Evolutionary conservation across 2,113 vertebrate species (phyloP), one percentile per base, ranked within the genome.

Genomic region (Symphodus melops): DNA sequence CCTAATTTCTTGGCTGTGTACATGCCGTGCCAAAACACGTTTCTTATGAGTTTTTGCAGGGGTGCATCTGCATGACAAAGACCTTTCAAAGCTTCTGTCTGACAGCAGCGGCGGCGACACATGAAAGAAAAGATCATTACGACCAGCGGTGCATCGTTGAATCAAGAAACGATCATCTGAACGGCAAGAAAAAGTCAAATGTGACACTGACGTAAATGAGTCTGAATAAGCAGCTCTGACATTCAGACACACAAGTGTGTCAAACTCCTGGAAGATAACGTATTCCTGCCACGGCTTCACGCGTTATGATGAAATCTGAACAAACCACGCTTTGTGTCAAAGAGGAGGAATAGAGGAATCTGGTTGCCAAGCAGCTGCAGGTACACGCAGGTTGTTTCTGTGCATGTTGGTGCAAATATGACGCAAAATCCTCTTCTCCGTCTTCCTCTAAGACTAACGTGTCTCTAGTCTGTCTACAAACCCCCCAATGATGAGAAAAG

Each of bases 111-210:
- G 6, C 51, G 28, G 28, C 28, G 28, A 42, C 0, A 58, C 57
- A 77, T 67, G 51, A 68, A 52, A 39, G 54, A 36, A 64, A 33
- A 60, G 14, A 68, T 73, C 33, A 56, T 56, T 11, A 61, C 7
- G 20, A 25, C 8, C 1, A 36, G 48, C 11, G 3, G n/a, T 12
- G 11, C 10, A 39, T 73, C 42, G 33, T 54, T 55, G 9, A 41
- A 21, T 20, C 20, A 20, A 16, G 19, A 44, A 42, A 36, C 53
- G n/a, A 11, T 3, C 4, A 17, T 23, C n/a, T 33, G 16, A 41
- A 63, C 13, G 33, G 21, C 67, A 57, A 8, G 12, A 7, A 64
- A 55, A 56, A 57, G 13, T 9, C 3, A 56, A 64, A 48, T n/a
- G 25, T 48, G 42, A 70, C 58, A 21, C 59, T 42, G 62, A 69